Percentiles rank a stretch among this genome's conserved stretches.
These are phyloP conservation scores for Anneissia japonica DNA, from an alignment of 35 echinoderm and acorn worm genomes.

Conservation along the genomic window DNA sequence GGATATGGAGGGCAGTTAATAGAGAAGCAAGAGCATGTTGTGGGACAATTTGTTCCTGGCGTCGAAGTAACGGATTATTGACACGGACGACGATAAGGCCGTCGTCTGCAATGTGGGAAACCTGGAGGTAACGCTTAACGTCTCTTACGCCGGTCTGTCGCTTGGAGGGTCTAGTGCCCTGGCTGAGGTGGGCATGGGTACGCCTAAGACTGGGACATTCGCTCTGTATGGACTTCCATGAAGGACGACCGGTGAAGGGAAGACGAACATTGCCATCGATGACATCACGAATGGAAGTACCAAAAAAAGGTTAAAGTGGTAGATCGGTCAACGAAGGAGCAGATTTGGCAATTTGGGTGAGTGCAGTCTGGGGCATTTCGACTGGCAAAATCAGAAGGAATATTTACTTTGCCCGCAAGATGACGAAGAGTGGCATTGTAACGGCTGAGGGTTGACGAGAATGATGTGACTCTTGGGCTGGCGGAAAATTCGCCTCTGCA, in stretches of 20 bases:
- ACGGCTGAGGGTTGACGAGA: constrained; percentile 9
- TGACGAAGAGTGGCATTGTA: constrained; percentile 16
- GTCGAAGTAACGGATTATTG: background rate
- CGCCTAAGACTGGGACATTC: background rate
- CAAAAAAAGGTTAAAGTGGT: background rate
- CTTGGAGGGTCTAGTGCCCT: background rate
- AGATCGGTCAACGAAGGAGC: constrained; percentile 21
- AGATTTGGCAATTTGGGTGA: constrained; percentile 35
- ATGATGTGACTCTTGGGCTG: constrained; percentile 33
- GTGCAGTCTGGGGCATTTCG: constrained; percentile 24
- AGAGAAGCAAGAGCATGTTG: background rate
- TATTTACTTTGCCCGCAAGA: constrained; percentile 31
- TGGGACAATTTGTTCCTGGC: background rate
- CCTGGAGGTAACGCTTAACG: background rate
- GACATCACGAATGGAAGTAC: background rate
- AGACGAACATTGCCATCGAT: background rate
- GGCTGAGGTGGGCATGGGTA: background rate
- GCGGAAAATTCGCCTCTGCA: constrained; percentile 49
- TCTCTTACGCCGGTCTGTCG: background rate
- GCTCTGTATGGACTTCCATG: background rate
- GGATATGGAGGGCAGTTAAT: background rate
- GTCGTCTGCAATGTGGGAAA: background rate
- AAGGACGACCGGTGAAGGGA: background rate
- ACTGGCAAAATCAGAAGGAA: constrained; percentile 49
- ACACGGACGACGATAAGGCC: background rate